phyloP scores from a whole-genome alignment of 2,113 vertebrate species.

The Sterna hirundo region DNA sequence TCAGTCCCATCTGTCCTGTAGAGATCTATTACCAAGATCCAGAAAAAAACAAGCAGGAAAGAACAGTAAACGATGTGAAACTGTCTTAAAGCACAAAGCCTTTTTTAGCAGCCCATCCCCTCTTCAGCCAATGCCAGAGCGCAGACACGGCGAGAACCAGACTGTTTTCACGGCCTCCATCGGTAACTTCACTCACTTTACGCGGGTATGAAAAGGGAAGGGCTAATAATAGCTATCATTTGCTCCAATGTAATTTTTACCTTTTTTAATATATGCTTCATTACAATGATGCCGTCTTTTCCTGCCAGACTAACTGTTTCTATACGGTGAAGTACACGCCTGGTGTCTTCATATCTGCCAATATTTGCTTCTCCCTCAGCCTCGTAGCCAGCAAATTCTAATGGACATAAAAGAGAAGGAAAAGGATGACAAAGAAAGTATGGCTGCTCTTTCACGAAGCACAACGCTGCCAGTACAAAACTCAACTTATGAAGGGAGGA shows the following conservation, averaged over 20 bases:
- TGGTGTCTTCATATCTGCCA: background rate
- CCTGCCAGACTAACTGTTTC: background rate
- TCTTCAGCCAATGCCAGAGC: background rate
- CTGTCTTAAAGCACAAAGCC: background rate
- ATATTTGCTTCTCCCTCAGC: background rate
- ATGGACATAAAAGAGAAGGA: slow-evolving; percentile 12
- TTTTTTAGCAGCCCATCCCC: background rate
- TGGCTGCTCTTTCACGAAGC: slow-evolving; percentile 31
- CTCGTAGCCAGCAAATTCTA: slow-evolving; percentile 5
- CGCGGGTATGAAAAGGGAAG: background rate
- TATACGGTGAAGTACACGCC: background rate
- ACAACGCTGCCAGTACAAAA: slow-evolving; percentile 50
- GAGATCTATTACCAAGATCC: background rate
- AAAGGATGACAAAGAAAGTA: slow-evolving; percentile 18
- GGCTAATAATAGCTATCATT: background rate
- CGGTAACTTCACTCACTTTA: background rate
- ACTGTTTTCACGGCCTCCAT: background rate
- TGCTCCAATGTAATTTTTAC: background rate
- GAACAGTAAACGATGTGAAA: background rate
- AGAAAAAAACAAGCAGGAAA: background rate
- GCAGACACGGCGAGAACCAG: background rate
- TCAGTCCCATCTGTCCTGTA: too few species aligned
- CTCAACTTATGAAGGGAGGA: slow-evolving; percentile 46
- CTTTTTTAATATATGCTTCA: background rate
- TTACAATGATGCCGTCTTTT: background rate